These are phyloP conservation scores for Phyllotis vaccarum DNA, from an alignment of 2,797 vertebrate genomes.

Conservation along the genomic window DNA sequence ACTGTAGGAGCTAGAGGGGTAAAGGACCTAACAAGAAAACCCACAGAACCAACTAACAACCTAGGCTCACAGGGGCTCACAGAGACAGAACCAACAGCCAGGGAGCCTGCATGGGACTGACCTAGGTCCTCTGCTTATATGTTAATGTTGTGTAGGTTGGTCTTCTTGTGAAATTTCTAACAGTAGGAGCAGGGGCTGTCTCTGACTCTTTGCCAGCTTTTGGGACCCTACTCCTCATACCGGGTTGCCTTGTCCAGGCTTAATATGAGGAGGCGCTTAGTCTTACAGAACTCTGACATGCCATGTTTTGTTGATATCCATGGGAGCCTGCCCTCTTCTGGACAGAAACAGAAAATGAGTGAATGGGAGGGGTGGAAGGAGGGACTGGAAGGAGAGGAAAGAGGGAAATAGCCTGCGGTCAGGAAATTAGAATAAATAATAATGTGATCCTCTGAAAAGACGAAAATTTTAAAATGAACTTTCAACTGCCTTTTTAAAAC, in stretches of 20 bases:
- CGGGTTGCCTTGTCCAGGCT: neutral
- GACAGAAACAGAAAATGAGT: neutral
- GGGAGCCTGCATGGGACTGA: neutral
- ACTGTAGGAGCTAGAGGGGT: neutral
- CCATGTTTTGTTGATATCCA: neutral
- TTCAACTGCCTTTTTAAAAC: neutral
- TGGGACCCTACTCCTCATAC: neutral
- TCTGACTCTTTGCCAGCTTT: neutral
- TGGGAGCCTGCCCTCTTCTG: neutral
- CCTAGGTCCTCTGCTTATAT: neutral
- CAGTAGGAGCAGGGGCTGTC: neutral
- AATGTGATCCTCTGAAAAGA: slow-evolving; percentile 26
- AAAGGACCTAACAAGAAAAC: neutral
- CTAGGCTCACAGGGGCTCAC: neutral
- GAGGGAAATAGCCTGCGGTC: neutral
- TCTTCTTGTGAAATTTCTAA: neutral
- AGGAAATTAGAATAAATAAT: neutral
- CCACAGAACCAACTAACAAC: neutral
- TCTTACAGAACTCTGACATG: neutral
- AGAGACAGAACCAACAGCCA: neutral
- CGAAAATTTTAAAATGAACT: neutral
- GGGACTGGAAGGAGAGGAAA: neutral
- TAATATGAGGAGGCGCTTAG: neutral
- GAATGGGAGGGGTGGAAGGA: neutral
- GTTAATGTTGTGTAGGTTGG: neutral